Conservation (phyloP, 2,797 vertebrate genomes). For the Numenius phaeopus region DNA sequence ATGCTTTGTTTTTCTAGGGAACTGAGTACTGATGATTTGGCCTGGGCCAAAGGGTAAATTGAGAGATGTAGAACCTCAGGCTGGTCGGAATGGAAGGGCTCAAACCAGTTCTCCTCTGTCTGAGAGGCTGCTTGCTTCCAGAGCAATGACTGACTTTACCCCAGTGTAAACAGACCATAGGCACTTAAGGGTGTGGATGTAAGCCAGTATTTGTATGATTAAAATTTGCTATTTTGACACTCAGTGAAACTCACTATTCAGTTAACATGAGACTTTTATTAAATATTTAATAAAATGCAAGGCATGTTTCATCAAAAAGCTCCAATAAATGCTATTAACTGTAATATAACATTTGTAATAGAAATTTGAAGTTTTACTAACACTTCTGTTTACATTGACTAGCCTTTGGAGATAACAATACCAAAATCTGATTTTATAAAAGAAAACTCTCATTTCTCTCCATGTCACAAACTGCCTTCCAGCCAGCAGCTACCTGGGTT, state of each 20-base stretch:
- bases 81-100: neutral
- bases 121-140: neutral
- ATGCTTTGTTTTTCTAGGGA: neutral
- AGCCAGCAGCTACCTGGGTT: neutral
- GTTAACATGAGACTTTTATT: neutral
- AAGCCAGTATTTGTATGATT: neutral
- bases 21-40: accelerated
- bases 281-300: neutral
- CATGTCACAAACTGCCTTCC: neutral
- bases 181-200: neutral
- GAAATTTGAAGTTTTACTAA: neutral
- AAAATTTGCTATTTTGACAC: neutral
- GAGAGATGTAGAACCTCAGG: neutral
- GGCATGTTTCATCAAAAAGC: neutral
- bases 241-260: neutral
- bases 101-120: neutral
- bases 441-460: neutral
- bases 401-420: neutral
- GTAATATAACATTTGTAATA: neutral
- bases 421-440: neutral
- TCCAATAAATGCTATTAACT: neutral
- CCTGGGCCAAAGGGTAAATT: neutral
- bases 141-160: neutral
- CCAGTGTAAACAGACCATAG: neutral
- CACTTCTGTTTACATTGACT: neutral